Evolutionary conservation across 2,113 vertebrate genomes (phyloP).

Genomic region (Rhinoderma darwinii): DNA sequence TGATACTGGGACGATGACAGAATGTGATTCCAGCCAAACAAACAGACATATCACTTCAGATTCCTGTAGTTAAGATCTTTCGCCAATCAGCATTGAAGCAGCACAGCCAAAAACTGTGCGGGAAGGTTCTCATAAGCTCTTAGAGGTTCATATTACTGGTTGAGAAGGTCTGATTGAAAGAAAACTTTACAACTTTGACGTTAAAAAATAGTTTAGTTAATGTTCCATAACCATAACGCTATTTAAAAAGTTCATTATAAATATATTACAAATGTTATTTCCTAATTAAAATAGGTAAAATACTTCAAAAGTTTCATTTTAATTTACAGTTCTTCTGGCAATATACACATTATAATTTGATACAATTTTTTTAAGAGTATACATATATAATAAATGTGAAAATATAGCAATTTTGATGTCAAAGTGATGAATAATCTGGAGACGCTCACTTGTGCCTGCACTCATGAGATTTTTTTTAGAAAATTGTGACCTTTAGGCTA

Average conservation of each 20-base stretch:
- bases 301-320: no score
- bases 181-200: background rate
- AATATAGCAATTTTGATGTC: no score
- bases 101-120: background rate
- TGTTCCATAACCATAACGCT: background rate
- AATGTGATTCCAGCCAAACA: conserved; percentile 53
- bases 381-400: no score
- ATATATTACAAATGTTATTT: background rate
- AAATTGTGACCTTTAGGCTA: no score
- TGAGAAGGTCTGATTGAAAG: background rate
- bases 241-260: background rate
- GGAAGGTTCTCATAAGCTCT: conserved; percentile 14
- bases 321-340: no score
- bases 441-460: no score
- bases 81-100: conserved; percentile 25
- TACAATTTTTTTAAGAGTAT: no score
- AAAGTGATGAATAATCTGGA: no score
- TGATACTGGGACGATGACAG: conserved; percentile 57
- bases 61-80: conserved; percentile 48
- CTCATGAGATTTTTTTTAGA: no score
- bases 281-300: background rate
- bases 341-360: no score
- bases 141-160: background rate
- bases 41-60: conserved; percentile 54
- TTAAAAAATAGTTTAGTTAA: background rate